These are phyloP conservation scores for Mamestra configurata DNA, from an alignment of 1,140 invertebrate species.

Conservation along the genomic window DNA sequence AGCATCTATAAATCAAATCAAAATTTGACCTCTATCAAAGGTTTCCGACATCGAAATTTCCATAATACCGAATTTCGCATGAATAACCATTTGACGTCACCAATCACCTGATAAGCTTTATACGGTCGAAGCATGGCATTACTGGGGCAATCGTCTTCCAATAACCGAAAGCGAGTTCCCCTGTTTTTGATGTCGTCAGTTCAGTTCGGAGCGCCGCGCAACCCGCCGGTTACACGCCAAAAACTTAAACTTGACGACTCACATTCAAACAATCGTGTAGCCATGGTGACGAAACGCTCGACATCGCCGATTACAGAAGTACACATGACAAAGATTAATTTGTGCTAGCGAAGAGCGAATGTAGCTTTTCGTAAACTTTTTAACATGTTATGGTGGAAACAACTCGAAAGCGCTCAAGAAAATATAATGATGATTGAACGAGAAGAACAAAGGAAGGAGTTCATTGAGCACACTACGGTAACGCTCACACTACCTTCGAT, in stretches of 20 bases:
- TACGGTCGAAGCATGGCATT: slow-evolving; percentile 72
- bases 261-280: slow-evolving; percentile 68
- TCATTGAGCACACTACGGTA: slow-evolving; percentile 73
- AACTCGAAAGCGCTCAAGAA: slow-evolving; percentile 75
- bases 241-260: slow-evolving; percentile 57
- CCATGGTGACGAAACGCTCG: slow-evolving; percentile 73
- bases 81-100: slow-evolving; percentile 72
- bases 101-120: slow-evolving; percentile 74
- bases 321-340: slow-evolving; percentile 55
- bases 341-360: slow-evolving; percentile 50
- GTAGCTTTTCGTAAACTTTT: slow-evolving; percentile 47
- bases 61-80: slow-evolving; percentile 54
- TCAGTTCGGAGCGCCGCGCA: slow-evolving; percentile 71
- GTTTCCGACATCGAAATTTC: slow-evolving; percentile 53
- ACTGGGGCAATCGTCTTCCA: slow-evolving; percentile 73
- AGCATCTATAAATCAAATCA: slow-evolving; percentile 44
- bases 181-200: slow-evolving; percentile 76
- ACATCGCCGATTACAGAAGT: slow-evolving; percentile 52
- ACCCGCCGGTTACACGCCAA: slow-evolving; percentile 64
- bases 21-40: slow-evolving; percentile 49
- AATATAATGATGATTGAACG: slow-evolving; percentile 79
- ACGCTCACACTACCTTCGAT: slow-evolving; percentile 73
- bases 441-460: slow-evolving; percentile 76
- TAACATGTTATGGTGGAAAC: slow-evolving; percentile 87
- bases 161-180: slow-evolving; percentile 71